A percentile compares a stretch with the other conserved stretches of the same genome.
phyloP scores from a whole-genome alignment of 2,888 invertebrate species.

The Cheilosia grossa region DNA sequence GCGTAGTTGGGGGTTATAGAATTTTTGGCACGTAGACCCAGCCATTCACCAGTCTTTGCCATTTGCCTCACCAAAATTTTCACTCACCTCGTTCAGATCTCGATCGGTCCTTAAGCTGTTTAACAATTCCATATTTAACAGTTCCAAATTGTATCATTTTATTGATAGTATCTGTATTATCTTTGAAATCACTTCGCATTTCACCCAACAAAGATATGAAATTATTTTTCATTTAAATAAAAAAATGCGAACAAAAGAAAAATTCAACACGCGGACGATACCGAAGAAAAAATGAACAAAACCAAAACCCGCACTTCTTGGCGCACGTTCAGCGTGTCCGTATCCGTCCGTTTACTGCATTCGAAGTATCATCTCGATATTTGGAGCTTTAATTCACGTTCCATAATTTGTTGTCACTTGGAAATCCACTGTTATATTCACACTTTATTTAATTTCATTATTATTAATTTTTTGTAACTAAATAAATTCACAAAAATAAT shows the following conservation, averaged over 20 bases:
- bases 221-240: conserved; percentile 81
- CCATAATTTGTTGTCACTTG: conserved; percentile 50
- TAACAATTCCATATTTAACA: conserved; percentile 86
- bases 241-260: conserved; percentile 42
- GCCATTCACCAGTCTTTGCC: background rate
- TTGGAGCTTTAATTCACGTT: conserved; percentile 46
- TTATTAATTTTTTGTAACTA: conserved; percentile 4
- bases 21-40: background rate
- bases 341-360: conserved; percentile 44
- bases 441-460: conserved; percentile 57
- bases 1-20: too few species aligned
- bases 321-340: conserved; percentile 7
- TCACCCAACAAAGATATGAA: conserved; percentile 81
- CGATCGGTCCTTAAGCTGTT: conserved; percentile 83
- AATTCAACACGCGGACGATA: conserved; percentile 6
- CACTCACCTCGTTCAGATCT: conserved; percentile 82
- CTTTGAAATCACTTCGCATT: conserved; percentile 84
- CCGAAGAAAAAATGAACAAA: conserved; percentile 2
- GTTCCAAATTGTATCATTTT: conserved; percentile 87
- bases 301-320: conserved; percentile 39
- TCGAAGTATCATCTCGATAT: conserved; percentile 67
- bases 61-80: background rate
- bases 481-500: conserved; percentile 44
- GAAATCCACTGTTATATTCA: conserved; percentile 56
- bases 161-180: conserved; percentile 83